Evolutionary conservation across 2,888 invertebrate genomes (phyloP), one percentile per base, ranked within the genome.

Genomic region (Synanthedon tipuliformis): DNA sequence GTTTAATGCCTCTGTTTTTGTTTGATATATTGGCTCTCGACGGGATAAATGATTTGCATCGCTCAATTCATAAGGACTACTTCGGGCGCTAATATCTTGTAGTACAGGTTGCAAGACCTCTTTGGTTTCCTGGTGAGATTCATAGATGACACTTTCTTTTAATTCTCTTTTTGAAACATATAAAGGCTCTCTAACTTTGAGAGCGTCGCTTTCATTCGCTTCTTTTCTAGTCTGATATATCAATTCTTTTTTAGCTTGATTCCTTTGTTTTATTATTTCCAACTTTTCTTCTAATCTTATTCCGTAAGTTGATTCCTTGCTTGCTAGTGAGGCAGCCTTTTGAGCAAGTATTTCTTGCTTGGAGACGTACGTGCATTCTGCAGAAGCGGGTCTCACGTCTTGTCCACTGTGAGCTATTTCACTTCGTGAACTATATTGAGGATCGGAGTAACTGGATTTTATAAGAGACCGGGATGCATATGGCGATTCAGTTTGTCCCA

Each of bases 181-280:
- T 52, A 88, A 66, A 3, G 88, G 88, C 59, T 88, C 88, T 60
- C 88, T 75, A 15, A 78, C 78, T 71, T 87, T 87, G 51, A 69
- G 66, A 1, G 84, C 64, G 61, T 86, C 87, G 58, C 83, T 77
- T 63, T 87, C 87, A 59, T 83, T 86, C 1, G 80, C 81, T 63
- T 88, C 88, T 59, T 85, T 81, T 59, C 87, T 77, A 13, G 86
- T 81, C 65, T 88, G 88, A 65, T 88, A 88, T 56, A 88, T 88
- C 73, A 86, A 77, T 58, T 88, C 88, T 57, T 88, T 88, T 58
- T 88, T 88, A 2, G 88, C 88, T 65, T 88, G 87, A 59, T 88
- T 88, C 57, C 88, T 78, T 65, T 88, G 86, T 63, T 86, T 87
- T 56, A 88, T 88, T 50, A 88, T 84, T 71, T 88, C 88, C 41